Conservation (phyloP, 53 echinoderm and acorn worm species). For the Hippasteria phrygiana region DNA sequence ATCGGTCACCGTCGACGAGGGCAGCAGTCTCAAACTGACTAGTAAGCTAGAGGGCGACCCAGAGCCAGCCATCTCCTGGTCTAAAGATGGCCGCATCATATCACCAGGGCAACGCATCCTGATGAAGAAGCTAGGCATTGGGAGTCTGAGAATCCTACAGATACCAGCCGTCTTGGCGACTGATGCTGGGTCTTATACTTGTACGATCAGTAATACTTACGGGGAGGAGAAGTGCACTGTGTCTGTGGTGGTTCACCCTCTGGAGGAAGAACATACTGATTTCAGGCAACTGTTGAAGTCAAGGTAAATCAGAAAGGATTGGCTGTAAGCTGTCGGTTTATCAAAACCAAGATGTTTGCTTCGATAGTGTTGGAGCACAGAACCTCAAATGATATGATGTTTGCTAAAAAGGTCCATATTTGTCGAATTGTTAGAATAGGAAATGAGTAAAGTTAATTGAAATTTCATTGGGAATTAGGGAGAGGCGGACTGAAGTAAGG, state of each 20-base stretch:
- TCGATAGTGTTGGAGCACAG: background rate
- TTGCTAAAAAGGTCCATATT: too few relatives aligned
- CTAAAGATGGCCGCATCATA: slow-evolving; percentile 84
- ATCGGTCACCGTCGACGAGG: slow-evolving; percentile 87
- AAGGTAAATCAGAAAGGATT: slow-evolving; percentile 38
- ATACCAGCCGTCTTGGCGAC: slow-evolving; percentile 91
- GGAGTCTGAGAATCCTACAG: slow-evolving; percentile 73
- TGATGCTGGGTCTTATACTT: slow-evolving; percentile 91
- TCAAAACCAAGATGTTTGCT: background rate
- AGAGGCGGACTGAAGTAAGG: too few relatives aligned
- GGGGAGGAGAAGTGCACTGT: slow-evolving; percentile 90
- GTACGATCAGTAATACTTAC: slow-evolving; percentile 76
- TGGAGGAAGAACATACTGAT: slow-evolving; percentile 94
- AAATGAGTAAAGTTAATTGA: too few relatives aligned
- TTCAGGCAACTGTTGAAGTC: slow-evolving; percentile 91
- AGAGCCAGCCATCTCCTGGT: slow-evolving; percentile 82
- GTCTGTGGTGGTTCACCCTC: slow-evolving; percentile 79
- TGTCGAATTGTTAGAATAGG: too few relatives aligned
- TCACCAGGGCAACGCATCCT: slow-evolving; percentile 79
- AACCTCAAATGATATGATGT: background rate
- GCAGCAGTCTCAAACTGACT: slow-evolving; percentile 78
- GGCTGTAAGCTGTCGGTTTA: background rate
- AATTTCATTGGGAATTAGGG: too few relatives aligned
- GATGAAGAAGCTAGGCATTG: slow-evolving; percentile 75
- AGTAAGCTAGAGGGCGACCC: slow-evolving; percentile 95